Conservation (phyloP, 2,797 vertebrate species). For the Somateria mollissima region DNA sequence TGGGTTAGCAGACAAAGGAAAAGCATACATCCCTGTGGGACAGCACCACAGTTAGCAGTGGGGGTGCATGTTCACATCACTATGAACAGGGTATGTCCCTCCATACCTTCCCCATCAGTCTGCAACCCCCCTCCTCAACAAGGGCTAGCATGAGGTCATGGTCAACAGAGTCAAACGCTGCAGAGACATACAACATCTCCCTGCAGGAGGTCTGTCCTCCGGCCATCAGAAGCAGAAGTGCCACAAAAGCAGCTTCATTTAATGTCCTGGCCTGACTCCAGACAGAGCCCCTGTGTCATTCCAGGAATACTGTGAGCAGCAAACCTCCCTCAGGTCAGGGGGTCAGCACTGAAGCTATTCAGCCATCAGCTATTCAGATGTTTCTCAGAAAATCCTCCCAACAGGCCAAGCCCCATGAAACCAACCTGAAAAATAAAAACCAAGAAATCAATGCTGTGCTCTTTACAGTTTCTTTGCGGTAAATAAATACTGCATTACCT, state of each 20-base stretch:
- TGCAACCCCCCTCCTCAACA: neutral
- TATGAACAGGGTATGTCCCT: neutral
- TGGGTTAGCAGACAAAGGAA: neutral
- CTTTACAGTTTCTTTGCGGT: constrained; percentile 24
- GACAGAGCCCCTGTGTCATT: neutral
- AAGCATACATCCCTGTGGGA: neutral
- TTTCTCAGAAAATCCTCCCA: constrained; percentile 43
- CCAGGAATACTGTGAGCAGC: neutral
- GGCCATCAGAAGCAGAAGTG: neutral
- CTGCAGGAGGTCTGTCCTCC: neutral
- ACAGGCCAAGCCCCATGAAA: neutral
- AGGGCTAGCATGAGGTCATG: neutral
- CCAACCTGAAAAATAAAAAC: constrained; percentile 7
- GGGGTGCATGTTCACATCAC: neutral
- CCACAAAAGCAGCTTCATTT: constrained; percentile 17
- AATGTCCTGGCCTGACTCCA: constrained; percentile 24
- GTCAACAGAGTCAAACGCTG: neutral
- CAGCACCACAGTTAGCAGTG: neutral
- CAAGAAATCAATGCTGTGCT: constrained; percentile 55
- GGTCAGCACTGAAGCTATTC: neutral
- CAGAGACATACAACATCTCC: neutral
- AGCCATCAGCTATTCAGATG: neutral
- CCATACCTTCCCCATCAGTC: neutral
- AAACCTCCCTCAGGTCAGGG: rapidly evolving
- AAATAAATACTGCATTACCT: constrained; percentile 64